Evolutionary conservation across 2,797 vertebrate genomes (phyloP).

Genomic region (Podargus strigoides): DNA sequence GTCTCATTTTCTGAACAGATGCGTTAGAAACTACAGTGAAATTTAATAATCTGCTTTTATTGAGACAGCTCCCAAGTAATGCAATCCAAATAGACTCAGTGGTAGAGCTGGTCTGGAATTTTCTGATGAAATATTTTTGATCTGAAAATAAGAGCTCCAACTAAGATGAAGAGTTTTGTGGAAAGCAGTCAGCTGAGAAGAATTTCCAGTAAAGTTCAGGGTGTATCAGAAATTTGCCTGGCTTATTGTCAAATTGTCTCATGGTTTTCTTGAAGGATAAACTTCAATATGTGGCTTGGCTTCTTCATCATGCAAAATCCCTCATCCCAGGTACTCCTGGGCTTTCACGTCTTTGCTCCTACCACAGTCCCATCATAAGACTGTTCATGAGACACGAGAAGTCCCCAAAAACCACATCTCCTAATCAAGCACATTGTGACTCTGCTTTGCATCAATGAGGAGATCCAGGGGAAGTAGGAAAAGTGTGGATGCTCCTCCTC

Average conservation of each 20-base stretch:
- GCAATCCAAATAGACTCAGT: neutral
- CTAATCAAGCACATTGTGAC: neutral
- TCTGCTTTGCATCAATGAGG: neutral
- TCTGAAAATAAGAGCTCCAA: slow-evolving; percentile 12
- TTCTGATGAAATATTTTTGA: slow-evolving; percentile 17
- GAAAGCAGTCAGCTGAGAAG: slow-evolving; percentile 15
- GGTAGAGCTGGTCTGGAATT: neutral
- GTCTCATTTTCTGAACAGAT: neutral
- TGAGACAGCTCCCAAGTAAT: neutral
- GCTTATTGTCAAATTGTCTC: neutral
- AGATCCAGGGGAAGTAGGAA: neutral
- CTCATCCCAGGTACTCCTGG: neutral
- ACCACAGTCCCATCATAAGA: fast-evolving
- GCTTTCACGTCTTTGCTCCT: neutral
- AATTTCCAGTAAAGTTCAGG: slow-evolving; percentile 10
- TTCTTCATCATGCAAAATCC: neutral
- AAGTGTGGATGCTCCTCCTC: neutral
- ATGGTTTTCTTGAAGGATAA: neutral
- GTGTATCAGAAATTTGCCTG: neutral
- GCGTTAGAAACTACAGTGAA: neutral
- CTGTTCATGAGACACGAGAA: neutral
- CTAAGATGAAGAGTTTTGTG: neutral
- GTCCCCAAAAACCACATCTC: neutral
- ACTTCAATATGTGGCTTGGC: neutral
- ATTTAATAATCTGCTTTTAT: slow-evolving; percentile 6